These are phyloP conservation scores for Notocelia uddmanniana DNA, from an alignment of 2,888 invertebrate species.

Conservation along the genomic window DNA sequence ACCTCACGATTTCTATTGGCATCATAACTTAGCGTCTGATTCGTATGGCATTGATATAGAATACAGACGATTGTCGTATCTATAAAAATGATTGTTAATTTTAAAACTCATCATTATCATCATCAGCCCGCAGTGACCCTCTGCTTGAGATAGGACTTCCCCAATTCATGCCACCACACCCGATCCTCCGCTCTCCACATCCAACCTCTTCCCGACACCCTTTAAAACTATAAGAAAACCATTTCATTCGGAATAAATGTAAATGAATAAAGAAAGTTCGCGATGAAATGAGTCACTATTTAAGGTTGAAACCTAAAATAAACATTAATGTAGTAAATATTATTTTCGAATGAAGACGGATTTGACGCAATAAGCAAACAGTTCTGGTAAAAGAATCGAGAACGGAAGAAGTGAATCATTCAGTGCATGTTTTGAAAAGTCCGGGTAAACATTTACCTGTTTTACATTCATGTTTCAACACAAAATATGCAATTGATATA, in stretches of 20 bases:
- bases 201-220: too few species aligned
- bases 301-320: neutral
- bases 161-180: too few species aligned
- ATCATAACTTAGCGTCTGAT: conserved; percentile 16
- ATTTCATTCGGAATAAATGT: too few species aligned
- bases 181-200: too few species aligned
- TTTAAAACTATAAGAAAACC: too few species aligned
- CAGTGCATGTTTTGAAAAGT: neutral
- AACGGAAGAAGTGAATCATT: conserved; percentile 18
- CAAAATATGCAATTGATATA: too few species aligned
- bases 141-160: too few species aligned
- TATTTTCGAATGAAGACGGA: conserved; percentile 1
- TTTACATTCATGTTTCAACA: too few species aligned
- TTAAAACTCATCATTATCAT: too few species aligned
- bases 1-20: conserved; percentile 31
- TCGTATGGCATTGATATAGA: conserved; percentile 1
- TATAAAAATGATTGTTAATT: too few species aligned
- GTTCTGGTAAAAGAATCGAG: neutral
- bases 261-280: neutral
- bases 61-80: neutral
- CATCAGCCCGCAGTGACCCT: too few species aligned
- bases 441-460: neutral
- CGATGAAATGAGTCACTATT: neutral
- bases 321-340: conserved; percentile 7
- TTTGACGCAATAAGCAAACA: conserved; percentile 12